Base-by-base conservation (phyloP, 92 coral and sea anemone species). In the Phymanthus crucifer region DNA sequence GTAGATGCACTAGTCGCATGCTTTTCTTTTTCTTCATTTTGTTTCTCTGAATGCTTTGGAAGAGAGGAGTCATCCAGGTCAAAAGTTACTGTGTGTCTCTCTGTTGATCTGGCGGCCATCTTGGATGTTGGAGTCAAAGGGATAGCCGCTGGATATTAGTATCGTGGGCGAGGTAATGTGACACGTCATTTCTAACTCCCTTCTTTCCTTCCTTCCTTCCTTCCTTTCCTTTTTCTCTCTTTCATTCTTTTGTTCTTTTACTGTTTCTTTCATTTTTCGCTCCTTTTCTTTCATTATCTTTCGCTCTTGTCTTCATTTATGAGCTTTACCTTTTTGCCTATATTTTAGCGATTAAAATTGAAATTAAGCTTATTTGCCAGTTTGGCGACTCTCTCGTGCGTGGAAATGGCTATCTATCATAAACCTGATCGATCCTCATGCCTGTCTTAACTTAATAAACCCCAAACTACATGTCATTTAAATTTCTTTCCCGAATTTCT, bases 91-190 rank as follows among this genome's bases (percentile, higher is more conserved):
- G 72, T n/a, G 27, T 77, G 72, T 50, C 70, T 21, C 24, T 85
- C 83, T 21, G 58, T 19, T 0, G 37, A 50, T 38, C 45, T 64
- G 48, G 56, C 90, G 81, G 78, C 90, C 90, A 86, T 86, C 70
- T 80, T 86, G 87, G 61, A 81, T 73, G 29, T 75, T 37, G 21
- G 43, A 52, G 61, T 18, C 34, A 64, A 36, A 58, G 32, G 81
- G 48, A 32, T 36, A 64, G 23, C 81, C 37, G 81, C 81, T 77
- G 81, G 68, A 21, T 43, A 36, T 11, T 9, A 56, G n/a, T 64
- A 61, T 61, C 29, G 68, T 61, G 68, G 68, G 68, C 68, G 68
- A 5, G 0, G 26, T 16, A 21, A 27, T 19, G 12, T 19, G 68
- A 24, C 68, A 61, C 68, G 68, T 61, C 68, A 61, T 24, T 7